These are phyloP conservation scores for Syncerus caffer DNA, from an alignment of 2,797 vertebrate genomes.

Conservation along the genomic window DNA sequence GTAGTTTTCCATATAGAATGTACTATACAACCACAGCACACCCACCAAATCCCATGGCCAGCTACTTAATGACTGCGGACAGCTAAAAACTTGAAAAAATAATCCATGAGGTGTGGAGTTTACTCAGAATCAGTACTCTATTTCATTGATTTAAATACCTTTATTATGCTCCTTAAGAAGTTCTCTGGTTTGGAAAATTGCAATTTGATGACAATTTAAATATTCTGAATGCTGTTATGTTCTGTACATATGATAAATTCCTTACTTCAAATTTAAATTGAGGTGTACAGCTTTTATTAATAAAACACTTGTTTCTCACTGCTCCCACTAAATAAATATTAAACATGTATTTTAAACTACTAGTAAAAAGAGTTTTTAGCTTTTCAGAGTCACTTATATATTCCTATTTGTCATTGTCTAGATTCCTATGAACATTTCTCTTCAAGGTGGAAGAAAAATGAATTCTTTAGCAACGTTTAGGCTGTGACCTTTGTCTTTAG, in stretches of 20 bases:
- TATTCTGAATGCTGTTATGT: background rate
- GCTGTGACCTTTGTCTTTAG: background rate
- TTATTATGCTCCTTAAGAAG: background rate
- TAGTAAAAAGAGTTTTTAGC: background rate
- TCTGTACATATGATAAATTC: background rate
- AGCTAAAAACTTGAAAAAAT: background rate
- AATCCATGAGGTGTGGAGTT: background rate
- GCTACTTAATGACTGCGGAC: background rate
- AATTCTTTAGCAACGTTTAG: background rate
- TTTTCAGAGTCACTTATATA: background rate
- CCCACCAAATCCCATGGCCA: background rate
- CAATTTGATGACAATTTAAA: conserved; percentile 8
- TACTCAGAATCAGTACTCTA: background rate
- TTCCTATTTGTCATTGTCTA: background rate
- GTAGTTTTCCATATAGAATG: background rate
- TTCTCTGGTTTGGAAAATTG: background rate
- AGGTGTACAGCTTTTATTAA: background rate
- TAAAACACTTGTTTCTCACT: background rate
- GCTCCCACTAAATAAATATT: background rate
- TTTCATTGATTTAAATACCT: conserved; percentile 34
- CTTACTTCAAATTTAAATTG: conserved; percentile 24
- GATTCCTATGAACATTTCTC: background rate
- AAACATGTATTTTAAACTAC: background rate
- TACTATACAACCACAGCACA: background rate
- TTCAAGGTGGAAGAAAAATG: background rate